Percentiles rank a stretch among this genome's conserved stretches.
Evolutionary conservation across 2,113 vertebrate species (phyloP).

Genomic region (Neotragus moschatus): DNA sequence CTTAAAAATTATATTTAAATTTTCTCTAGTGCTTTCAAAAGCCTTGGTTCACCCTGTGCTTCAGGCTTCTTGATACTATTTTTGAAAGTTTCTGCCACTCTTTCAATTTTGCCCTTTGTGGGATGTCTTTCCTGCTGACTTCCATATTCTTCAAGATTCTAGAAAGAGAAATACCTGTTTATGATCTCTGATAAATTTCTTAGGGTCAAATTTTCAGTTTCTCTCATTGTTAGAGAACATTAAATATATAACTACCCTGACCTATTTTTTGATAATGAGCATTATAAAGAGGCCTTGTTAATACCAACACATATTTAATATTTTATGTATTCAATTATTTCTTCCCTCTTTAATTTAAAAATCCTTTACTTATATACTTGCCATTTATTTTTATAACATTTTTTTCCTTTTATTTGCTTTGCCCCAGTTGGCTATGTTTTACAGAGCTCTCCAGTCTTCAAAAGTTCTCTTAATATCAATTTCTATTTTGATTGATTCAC

Average conservation of each 20-base stretch:
- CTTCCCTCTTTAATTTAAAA: not conserved
- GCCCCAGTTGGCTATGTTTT: not conserved
- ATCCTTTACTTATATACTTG: not conserved
- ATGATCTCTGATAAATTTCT: not conserved
- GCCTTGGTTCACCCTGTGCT: not conserved
- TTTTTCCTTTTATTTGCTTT: not conserved
- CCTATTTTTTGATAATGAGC: not conserved
- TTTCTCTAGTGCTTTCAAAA: slow-evolving; percentile 27
- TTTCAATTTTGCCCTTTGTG: slow-evolving; percentile 20
- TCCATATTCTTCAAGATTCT: not conserved
- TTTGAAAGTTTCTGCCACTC: not conserved
- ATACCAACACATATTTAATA: not conserved
- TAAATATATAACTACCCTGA: not conserved
- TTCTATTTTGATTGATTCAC: not conserved
- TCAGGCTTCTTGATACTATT: not conserved
- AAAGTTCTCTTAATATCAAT: not conserved
- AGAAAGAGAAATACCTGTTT: not conserved
- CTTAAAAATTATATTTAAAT: slow-evolving; percentile 62
- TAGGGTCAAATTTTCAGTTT: not conserved
- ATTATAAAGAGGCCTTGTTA: not conserved
- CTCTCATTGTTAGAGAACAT: not conserved
- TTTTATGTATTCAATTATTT: not conserved
- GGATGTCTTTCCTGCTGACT: not conserved
- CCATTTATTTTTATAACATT: not conserved
- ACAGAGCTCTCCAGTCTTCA: not conserved